Evolutionary conservation across 2,113 vertebrate genomes (phyloP), one percentile per base, ranked within the genome.

Genomic region (Eidolon helvum): DNA sequence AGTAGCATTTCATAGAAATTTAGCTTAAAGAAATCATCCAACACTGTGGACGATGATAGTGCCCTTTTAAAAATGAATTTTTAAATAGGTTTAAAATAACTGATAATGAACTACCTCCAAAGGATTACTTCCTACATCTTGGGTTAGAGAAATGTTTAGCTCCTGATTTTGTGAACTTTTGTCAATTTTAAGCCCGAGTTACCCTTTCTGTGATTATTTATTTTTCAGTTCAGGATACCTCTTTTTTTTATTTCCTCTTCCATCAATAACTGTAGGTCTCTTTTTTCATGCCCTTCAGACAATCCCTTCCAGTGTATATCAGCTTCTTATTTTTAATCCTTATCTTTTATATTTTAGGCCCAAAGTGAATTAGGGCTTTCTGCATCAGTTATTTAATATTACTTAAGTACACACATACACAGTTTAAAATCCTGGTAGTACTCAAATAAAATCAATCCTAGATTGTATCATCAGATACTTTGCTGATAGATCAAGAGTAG

Each of bases 261-360:
- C 7, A 53, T 72, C n/a, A 65, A 0, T 92, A 85, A 85, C 53
- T 53, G 7, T 21, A 88, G 59, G 12, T 74, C 43, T 87, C 38
- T 79, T 79, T 91, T 11, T 66, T 69, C 33, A 26, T 89, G 16
- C 16, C 10, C 22, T 80, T 95, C 43, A 57, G 79, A 87, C 83
- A 22, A 57, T 63, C 33, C 78, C 55, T 94, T 87, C 28, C n/a
- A 53, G 45, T 53, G 5, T 93, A 55, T 71, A 85, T 61, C 57
- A 85, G n/a, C 16, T 72, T 91, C 24, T 87, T 94, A 40, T 87
- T 94, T 94, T 87, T 90, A 28, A 53, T 86, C 75, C 24, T 82
- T 84, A 30, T n/a, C 87, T 86, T 84, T 84, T 72, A 24, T 71
- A 53, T 83, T 91, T 96, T 82, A 90, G 30, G 4, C 12, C 43